Evolutionary conservation across 2,888 invertebrate species (phyloP), one percentile per base, ranked within the genome.

Genomic region (Trissolcus japonicus): DNA sequence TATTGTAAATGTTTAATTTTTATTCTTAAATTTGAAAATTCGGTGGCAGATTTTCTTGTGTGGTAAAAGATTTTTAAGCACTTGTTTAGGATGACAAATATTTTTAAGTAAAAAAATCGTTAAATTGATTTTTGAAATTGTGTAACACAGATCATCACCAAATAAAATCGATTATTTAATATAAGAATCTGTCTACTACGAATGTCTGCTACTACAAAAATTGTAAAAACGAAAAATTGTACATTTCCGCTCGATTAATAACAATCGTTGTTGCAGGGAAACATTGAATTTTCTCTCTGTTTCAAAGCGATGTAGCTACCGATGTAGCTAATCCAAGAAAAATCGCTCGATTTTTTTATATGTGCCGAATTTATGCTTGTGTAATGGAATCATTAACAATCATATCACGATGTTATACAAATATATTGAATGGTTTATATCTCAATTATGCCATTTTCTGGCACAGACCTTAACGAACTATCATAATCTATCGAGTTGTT

Each of bases 351-450:
- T 48, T 55, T 54, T 62, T 62, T 71, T 35, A 46, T 43, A 71
- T 51, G 50, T 50, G 54, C 61, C 46, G 41, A 69, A 55, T 62
- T 69, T 46, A 50, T 29, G 62, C 69, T 71, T 62, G 29, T 62
- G 61, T 51, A 59, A 43, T 43, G 16, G 40, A 62, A 57, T 40
- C 53, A 43, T 71, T 57, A 46, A 71, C 62, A 62, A 35, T 53
- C 57, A 59, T 57, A 59, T 62, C 71, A 63, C 3, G 43, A 63
- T 57, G 59, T 59, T 63, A 46, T 69, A 50, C 13, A 55, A 61
- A 55, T 61, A 40, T 61, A 69, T 50, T 41, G 48, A 68, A 67
- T 54, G 17, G 54, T 60, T 53, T 54, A 54, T 43, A 17, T 14
- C 57, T 67, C 3, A 53, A 14, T 29, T 29, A 25, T 41, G 16